These are phyloP conservation scores for Mercenaria mercenaria DNA, from an alignment of 1,140 invertebrate genomes.

Conservation along the genomic window DNA sequence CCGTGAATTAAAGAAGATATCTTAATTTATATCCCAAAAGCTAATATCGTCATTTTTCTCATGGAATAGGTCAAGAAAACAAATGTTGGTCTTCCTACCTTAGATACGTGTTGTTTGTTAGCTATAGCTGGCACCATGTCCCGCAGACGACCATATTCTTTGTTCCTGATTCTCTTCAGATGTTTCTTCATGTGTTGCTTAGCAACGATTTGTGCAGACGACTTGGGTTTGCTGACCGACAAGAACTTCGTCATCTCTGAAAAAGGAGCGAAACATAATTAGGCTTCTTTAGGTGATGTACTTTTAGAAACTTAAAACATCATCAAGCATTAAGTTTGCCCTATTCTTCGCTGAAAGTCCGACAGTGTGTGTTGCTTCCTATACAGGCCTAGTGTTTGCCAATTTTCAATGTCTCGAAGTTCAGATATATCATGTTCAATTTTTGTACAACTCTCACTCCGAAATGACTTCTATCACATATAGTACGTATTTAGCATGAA, in stretches of 20 bases:
- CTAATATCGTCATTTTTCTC: no score
- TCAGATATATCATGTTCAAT: no score
- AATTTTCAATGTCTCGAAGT: no score
- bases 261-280: not conserved
- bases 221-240: not conserved
- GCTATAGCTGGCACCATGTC: constrained; percentile 69
- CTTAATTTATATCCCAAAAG: no score
- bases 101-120: constrained; percentile 60
- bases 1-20: no score
- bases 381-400: no score
- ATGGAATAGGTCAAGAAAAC: no score
- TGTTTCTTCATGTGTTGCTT: constrained; percentile 62
- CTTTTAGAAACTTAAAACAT: not conserved
- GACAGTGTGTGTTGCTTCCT: not conserved
- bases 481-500: no score
- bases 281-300: no score
- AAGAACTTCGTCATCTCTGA: constrained; percentile 33
- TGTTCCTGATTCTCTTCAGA: constrained; percentile 56
- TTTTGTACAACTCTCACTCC: no score
- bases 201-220: constrained; percentile 49
- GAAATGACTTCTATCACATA: no score
- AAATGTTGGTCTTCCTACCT: no score
- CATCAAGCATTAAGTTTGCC: not conserved
- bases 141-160: constrained; percentile 60
- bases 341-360: not conserved